phyloP scores from a whole-genome alignment of 2,797 vertebrate genomes.

The Epinephelus awoara region DNA sequence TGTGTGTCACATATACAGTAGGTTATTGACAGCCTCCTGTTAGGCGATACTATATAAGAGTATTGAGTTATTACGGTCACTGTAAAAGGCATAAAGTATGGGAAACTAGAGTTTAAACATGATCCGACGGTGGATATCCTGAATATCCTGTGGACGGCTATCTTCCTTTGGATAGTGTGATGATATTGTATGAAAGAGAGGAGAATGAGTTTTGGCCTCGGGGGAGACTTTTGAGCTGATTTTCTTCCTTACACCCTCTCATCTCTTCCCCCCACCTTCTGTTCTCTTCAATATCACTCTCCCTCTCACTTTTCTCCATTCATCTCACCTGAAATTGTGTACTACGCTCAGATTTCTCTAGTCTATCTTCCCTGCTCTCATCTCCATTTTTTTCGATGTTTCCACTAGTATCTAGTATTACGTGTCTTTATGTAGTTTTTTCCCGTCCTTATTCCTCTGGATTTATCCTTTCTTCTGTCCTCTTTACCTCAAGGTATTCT shows the following conservation, averaged over 20 bases:
- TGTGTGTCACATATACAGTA: conserved; percentile 65
- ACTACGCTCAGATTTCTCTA: conserved; percentile 48
- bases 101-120: conserved; percentile 72
- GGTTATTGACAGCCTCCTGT: conserved; percentile 75
- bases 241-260: conserved; percentile 43
- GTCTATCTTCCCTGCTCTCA: conserved; percentile 27
- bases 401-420: conserved; percentile 28
- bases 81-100: conserved; percentile 66
- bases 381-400: conserved; percentile 32
- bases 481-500: conserved; percentile 6
- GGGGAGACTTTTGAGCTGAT: conserved; percentile 66
- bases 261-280: conserved; percentile 16
- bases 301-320: conserved; percentile 61
- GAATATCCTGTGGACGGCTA: conserved; percentile 59
- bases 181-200: conserved; percentile 66
- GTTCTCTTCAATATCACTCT: conserved; percentile 62
- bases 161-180: conserved; percentile 56
- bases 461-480: conserved; percentile 21
- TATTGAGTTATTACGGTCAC: conserved; percentile 61
- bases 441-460: background rate
- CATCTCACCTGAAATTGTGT: conserved; percentile 66
- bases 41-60: conserved; percentile 60
- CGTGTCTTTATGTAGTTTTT: conserved; percentile 1
- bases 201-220: conserved; percentile 65
- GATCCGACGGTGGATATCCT: conserved; percentile 59